phyloP scores from a whole-genome alignment of 2,888 invertebrate genomes.

The Neelides folsomi region DNA sequence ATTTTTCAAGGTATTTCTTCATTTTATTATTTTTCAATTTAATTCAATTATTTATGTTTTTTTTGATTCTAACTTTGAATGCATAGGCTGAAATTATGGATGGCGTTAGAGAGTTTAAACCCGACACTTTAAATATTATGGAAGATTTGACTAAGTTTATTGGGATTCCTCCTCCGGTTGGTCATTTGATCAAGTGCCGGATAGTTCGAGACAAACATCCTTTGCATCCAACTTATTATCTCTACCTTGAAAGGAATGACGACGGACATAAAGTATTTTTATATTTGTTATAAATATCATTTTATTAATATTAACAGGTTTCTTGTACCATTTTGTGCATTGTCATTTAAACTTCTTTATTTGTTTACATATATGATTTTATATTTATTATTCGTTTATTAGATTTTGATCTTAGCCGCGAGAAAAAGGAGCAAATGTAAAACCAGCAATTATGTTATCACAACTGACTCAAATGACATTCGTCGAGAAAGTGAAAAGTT shows the following conservation, averaged over 20 bases:
- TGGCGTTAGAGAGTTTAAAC: no score
- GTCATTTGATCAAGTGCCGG: constrained; percentile 82
- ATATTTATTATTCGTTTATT: constrained; percentile 4
- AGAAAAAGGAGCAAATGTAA: constrained; percentile 94
- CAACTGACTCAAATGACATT: constrained; percentile 91
- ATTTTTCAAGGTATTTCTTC: no score
- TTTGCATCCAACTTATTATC: constrained; percentile 91
- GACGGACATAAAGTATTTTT: constrained; percentile 62
- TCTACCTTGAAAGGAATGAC: constrained; percentile 91
- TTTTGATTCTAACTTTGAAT: no score
- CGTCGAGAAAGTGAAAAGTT: constrained; percentile 82
- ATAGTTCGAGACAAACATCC: constrained; percentile 91
- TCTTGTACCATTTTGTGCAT: no score
- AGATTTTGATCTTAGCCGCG: constrained; percentile 59
- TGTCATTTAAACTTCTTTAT: no score
- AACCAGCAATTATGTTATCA: constrained; percentile 94
- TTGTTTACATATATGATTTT: no score
- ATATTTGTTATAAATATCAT: background rate
- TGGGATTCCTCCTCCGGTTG: constrained; percentile 76
- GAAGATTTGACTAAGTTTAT: constrained; percentile 83
- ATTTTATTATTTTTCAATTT: no score
- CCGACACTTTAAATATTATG: constrained; percentile 41
- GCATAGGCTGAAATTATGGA: no score
- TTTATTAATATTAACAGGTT: no score
- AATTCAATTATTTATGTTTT: no score